These are phyloP conservation scores for Lycodopsis pacificus DNA, from an alignment of 2,797 vertebrate species.

Conservation along the genomic window DNA sequence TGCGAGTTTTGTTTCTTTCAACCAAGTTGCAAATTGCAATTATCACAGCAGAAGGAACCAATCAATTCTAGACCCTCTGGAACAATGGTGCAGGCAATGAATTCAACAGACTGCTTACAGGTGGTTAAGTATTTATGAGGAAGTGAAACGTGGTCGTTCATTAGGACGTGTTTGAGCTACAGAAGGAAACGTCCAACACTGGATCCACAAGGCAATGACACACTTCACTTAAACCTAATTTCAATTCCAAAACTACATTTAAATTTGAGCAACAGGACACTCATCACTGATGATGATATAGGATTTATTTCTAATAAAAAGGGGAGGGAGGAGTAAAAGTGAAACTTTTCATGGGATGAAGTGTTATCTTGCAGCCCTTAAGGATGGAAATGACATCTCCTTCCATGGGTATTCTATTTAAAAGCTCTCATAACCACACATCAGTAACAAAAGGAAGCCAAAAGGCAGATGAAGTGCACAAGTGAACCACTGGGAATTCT, in stretches of 20 bases:
- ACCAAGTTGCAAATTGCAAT: constrained; percentile 63
- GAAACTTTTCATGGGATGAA: not conserved
- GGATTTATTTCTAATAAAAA: constrained; percentile 6
- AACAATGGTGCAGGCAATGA: constrained; percentile 41
- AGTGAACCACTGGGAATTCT: constrained; percentile 19
- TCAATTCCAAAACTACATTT: constrained; percentile 7
- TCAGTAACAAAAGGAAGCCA: constrained; percentile 15
- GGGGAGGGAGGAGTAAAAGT: not conserved
- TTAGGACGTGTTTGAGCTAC: constrained; percentile 25
- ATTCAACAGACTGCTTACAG: constrained; percentile 43
- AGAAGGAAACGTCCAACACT: constrained; percentile 1
- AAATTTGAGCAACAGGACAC: constrained; percentile 12
- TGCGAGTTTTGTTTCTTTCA: constrained; percentile 51
- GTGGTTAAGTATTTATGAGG: constrained; percentile 52
- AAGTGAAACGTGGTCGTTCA: constrained; percentile 37
- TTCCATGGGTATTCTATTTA: not conserved
- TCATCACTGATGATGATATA: not conserved
- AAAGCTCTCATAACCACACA: constrained; percentile 2
- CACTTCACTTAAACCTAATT: constrained; percentile 21
- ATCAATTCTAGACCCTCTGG: constrained; percentile 51
- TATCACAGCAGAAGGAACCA: constrained; percentile 60
- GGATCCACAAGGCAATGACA: not conserved
- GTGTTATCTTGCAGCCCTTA: not conserved
- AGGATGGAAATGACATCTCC: not conserved
- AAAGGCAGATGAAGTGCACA: constrained; percentile 13